Percentiles rank a stretch among this genome's conserved stretches.
These are phyloP conservation scores for Brachyistius frenatus DNA, from an alignment of 2,113 vertebrate species.

Conservation along the genomic window DNA sequence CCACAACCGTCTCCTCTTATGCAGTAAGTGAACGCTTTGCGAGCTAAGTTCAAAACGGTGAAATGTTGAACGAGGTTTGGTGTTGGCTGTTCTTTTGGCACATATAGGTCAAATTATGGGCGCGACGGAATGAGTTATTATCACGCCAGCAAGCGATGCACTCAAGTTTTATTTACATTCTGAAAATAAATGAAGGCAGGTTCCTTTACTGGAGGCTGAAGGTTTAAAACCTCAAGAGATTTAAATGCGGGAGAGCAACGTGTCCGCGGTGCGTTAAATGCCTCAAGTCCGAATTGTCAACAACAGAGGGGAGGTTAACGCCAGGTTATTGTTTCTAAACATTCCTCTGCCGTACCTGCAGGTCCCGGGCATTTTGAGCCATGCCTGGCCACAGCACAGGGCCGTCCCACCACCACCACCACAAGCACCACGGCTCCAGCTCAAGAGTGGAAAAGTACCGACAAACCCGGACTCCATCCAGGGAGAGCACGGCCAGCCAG, in stretches of 20 bases:
- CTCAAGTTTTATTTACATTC: conserved; percentile 42
- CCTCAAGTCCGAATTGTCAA: conserved; percentile 2
- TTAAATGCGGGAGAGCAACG: too few relatives aligned
- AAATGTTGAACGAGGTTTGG: conserved; percentile 3
- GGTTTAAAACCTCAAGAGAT: neutral
- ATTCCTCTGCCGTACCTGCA: conserved; percentile 39
- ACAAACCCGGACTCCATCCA: conserved; percentile 68
- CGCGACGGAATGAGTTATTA: conserved; percentile 28
- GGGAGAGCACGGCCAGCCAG: conserved; percentile 80
- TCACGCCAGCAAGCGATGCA: conserved; percentile 36
- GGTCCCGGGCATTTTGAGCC: conserved; percentile 83
- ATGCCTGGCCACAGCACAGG: conserved; percentile 89
- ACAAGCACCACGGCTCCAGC: conserved; percentile 70
- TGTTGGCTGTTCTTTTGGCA: conserved; percentile 2
- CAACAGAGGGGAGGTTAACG: neutral
- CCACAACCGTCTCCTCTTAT: conserved; percentile 69
- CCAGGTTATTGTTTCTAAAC: conserved; percentile 23
- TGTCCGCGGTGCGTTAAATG: neutral
- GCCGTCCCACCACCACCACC: conserved; percentile 58
- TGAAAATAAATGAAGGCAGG: neutral
- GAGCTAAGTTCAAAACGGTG: neutral
- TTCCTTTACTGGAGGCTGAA: conserved; percentile 3
- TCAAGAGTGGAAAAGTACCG: conserved; percentile 82
- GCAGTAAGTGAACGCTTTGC: conserved; percentile 73
- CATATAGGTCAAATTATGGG: conserved; percentile 11